A percentile compares a stretch with the other conserved stretches of the same genome.
Evolutionary conservation across 1,140 invertebrate species (phyloP).

Genomic region (Lamellibrachia luymesi): DNA sequence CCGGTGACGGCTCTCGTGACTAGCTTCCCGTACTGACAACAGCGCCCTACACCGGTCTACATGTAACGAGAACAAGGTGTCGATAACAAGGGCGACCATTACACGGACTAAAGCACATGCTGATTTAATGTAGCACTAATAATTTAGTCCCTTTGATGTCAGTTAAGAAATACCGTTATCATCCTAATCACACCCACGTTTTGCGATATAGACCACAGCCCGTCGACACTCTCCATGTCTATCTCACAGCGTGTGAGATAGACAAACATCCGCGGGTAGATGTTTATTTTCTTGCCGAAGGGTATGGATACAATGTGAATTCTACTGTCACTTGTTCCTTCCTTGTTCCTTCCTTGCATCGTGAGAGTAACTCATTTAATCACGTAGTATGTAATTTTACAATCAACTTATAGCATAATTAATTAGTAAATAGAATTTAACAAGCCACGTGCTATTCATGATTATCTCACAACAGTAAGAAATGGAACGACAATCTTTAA

Average conservation of each 20-base stretch:
- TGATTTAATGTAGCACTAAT: background rate
- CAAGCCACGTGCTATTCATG: no score
- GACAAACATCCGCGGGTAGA: no score
- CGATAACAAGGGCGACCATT: background rate
- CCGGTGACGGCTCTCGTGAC: no score
- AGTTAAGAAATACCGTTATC: background rate
- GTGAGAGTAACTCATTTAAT: background rate
- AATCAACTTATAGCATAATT: no score
- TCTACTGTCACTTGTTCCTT: background rate
- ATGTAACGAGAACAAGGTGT: no score
- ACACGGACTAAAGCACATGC: background rate
- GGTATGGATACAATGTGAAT: background rate
- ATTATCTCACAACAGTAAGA: no score
- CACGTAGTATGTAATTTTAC: no score
- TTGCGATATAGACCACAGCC: background rate
- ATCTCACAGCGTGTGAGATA: no score
- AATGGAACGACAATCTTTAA: no score
- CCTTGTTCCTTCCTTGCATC: background rate
- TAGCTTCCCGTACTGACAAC: no score
- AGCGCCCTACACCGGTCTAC: no score
- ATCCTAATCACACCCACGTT: background rate
- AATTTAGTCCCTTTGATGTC: background rate
- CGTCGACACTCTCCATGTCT: background rate
- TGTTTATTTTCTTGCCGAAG: background rate
- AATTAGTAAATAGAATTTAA: no score